Evolutionary conservation across 2,113 vertebrate species (phyloP).

Genomic region (Propithecus coquereli): DNA sequence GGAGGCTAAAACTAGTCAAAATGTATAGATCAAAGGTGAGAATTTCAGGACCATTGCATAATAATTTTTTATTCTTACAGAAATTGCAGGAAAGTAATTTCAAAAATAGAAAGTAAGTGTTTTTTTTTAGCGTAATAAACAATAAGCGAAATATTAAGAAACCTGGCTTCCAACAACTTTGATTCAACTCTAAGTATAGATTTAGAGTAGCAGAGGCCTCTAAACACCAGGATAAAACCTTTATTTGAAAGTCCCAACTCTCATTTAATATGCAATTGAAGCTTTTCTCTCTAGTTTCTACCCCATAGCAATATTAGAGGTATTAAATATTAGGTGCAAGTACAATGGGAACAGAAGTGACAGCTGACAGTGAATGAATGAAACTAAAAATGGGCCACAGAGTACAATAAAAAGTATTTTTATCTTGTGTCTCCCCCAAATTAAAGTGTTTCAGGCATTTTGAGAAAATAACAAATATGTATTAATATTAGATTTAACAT

Average conservation of each 20-base stretch:
- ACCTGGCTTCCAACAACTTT: not conserved
- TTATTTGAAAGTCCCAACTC: not conserved
- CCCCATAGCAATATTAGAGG: not conserved
- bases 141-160: constrained; percentile 10
- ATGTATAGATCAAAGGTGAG: constrained; percentile 97
- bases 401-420: constrained; percentile 22
- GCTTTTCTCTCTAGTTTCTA: not conserved
- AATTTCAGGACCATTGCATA: constrained; percentile 16
- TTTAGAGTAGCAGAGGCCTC: not conserved
- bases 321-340: not conserved
- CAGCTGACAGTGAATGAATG: not conserved
- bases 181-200: constrained; percentile 1
- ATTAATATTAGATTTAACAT: constrained; percentile 11
- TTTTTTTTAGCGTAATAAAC: not conserved
- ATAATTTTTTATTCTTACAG: not conserved
- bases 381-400: constrained; percentile 5
- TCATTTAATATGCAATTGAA: not conserved
- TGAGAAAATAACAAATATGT: not conserved
- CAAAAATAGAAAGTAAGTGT: not conserved
- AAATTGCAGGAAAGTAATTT: constrained; percentile 45
- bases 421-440: not conserved
- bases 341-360: not conserved
- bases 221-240: not conserved
- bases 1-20: constrained; percentile 93
- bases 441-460: not conserved